These are phyloP conservation scores for Heliconius charithonia DNA, from an alignment of 2,888 invertebrate species.

Conservation along the genomic window DNA sequence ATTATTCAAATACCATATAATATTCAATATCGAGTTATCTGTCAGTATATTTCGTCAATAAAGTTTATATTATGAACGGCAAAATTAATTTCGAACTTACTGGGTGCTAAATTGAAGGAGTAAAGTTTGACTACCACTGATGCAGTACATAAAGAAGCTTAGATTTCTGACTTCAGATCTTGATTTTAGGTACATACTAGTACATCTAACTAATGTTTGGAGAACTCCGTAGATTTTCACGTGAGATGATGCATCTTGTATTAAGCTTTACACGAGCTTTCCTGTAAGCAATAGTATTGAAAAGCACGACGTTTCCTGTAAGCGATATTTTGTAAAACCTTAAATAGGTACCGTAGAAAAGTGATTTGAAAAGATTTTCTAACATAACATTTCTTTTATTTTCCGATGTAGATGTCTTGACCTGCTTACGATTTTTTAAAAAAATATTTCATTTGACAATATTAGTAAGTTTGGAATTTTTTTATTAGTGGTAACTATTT, in stretches of 20 bases:
- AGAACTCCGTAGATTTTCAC: background rate
- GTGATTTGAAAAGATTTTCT: background rate
- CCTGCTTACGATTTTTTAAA: no score
- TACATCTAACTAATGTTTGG: background rate
- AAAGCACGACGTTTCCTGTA: background rate
- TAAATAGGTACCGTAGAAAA: background rate
- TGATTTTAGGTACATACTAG: background rate
- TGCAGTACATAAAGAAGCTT: constrained; percentile 7
- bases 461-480: no score
- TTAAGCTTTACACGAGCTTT: background rate
- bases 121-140: constrained; percentile 10
- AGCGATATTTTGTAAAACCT: background rate
- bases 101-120: constrained; percentile 11
- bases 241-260: background rate
- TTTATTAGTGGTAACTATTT: no score
- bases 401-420: no score
- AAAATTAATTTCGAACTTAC: constrained; percentile 15
- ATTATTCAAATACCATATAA: background rate
- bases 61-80: constrained; percentile 4
- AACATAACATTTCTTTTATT: no score
- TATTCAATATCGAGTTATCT: background rate
- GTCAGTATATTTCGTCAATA: background rate
- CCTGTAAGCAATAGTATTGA: constrained; percentile 1
- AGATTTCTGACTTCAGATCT: constrained; percentile 2
- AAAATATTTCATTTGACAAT: no score